phyloP scores from a whole-genome alignment of 2,797 vertebrate species.

The Lepus oiostolus region DNA sequence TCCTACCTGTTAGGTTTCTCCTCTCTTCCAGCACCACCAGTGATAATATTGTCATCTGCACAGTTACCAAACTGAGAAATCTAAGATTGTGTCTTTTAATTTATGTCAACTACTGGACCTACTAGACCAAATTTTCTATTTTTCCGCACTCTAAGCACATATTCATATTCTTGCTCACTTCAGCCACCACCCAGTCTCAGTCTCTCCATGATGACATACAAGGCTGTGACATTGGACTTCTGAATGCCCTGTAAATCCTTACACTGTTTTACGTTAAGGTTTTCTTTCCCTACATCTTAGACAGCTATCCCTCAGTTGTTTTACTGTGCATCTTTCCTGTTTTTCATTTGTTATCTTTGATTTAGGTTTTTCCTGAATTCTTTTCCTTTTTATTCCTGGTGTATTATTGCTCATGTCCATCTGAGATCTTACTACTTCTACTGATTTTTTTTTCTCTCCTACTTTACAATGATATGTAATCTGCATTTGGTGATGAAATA shows the following conservation, averaged over 20 bases:
- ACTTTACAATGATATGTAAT: neutral
- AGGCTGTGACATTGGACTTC: neutral
- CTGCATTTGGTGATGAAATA: neutral
- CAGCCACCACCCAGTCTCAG: neutral
- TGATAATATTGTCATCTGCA: neutral
- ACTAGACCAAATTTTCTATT: neutral
- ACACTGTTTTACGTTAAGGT: neutral
- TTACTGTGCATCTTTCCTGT: neutral
- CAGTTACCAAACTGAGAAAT: neutral
- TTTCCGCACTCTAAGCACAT: neutral
- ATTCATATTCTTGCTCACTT: neutral
- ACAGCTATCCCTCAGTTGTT: neutral
- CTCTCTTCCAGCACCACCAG: neutral
- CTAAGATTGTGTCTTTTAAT: neutral
- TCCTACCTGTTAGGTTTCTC: neutral
- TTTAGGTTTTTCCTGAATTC: neutral
- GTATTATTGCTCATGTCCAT: neutral
- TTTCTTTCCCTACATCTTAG: neutral
- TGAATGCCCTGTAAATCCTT: neutral
- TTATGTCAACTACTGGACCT: neutral
- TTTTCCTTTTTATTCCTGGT: rapidly evolving
- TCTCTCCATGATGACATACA: neutral
- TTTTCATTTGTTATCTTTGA: neutral
- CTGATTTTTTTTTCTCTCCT: neutral
- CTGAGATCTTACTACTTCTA: neutral